phyloP scores from a whole-genome alignment of 2,797 vertebrate species.

The Argya squamiceps region DNA sequence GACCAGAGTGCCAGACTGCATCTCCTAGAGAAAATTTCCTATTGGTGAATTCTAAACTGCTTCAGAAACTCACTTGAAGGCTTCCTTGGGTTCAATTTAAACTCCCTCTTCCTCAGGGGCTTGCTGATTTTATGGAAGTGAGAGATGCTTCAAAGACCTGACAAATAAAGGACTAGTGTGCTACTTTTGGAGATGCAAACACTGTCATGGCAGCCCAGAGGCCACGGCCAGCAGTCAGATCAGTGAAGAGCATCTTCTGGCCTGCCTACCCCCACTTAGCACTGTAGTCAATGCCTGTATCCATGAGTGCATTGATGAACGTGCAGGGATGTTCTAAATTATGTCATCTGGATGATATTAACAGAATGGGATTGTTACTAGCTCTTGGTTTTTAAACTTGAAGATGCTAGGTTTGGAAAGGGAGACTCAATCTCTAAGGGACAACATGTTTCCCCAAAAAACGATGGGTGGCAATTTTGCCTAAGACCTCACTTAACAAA shows the following conservation, averaged over 20 bases:
- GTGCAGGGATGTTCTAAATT: not conserved
- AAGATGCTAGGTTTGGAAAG: not conserved
- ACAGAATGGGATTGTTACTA: not conserved
- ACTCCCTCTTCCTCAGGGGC: not conserved
- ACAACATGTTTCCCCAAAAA: rapidly evolving
- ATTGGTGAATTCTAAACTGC: not conserved
- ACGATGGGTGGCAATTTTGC: not conserved
- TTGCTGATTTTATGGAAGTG: not conserved
- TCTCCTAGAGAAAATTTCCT: not conserved
- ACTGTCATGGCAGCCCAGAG: not conserved
- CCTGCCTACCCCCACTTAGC: no score
- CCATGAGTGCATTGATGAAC: not conserved
- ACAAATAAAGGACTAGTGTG: not conserved
- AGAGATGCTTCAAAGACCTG: not conserved
- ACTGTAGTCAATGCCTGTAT: not conserved
- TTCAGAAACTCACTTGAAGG: not conserved
- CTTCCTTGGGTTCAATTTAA: not conserved
- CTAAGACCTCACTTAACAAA: not conserved
- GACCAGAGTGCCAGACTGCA: no score
- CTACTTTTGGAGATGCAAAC: not conserved
- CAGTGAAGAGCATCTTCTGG: not conserved
- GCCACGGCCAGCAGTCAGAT: not conserved
- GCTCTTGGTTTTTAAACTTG: not conserved
- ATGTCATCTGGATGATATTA: not conserved
- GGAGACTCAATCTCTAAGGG: rapidly evolving